phyloP scores from a whole-genome alignment of 2,888 invertebrate genomes.

The Meiosimyza platycephala region DNA sequence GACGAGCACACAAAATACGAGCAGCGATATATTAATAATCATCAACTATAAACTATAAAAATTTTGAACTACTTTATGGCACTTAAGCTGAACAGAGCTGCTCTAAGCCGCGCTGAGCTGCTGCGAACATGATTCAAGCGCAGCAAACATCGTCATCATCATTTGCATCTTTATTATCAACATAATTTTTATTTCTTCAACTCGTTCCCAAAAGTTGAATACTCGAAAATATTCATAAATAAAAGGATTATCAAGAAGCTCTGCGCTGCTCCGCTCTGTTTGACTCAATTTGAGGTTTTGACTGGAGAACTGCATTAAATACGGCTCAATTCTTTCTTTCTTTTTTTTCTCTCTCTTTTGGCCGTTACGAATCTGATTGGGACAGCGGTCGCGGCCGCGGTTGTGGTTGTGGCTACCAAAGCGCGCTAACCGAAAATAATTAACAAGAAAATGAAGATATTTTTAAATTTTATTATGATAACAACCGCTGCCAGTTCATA shows the following conservation, averaged over 20 bases:
- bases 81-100: conserved; percentile 32
- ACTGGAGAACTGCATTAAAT: conserved; percentile 16
- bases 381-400: neutral
- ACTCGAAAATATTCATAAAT: conserved; percentile 39
- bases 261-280: conserved; percentile 6
- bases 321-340: neutral
- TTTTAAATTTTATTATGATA: conserved; percentile 47
- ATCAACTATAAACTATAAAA: conserved; percentile 36
- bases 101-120: conserved; percentile 15
- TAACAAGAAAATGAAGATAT: conserved; percentile 49
- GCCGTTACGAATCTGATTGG: conserved; percentile 36
- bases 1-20: conserved; percentile 20
- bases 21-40: conserved; percentile 21
- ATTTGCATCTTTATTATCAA: too few species aligned
- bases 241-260: conserved; percentile 39
- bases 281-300: conserved; percentile 18
- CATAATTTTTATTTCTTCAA: too few species aligned
- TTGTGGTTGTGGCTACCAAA: neutral
- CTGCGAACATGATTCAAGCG: conserved; percentile 9
- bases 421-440: conserved; percentile 48
- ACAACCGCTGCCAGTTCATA: conserved; percentile 47
- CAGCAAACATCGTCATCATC: neutral
- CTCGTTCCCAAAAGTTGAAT: neutral
- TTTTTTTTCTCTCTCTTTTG: neutral
- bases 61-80: conserved; percentile 44